Evolutionary conservation across 2,113 vertebrate species (phyloP).

Genomic region (Tachysurus vachellii): DNA sequence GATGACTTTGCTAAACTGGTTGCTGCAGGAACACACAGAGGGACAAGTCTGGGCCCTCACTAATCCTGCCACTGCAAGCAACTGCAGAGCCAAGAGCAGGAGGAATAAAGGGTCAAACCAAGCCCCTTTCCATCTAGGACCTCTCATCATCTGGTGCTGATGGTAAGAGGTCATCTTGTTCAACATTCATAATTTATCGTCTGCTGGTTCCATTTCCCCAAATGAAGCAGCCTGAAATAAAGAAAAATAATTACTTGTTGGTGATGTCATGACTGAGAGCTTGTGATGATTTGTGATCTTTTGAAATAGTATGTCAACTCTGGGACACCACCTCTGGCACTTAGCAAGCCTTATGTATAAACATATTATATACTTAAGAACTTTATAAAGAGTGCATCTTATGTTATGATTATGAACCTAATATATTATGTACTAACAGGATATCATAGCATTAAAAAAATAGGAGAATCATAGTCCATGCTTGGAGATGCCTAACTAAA

Average conservation of each 20-base stretch:
- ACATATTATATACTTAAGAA: background rate
- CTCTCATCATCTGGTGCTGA: slow-evolving; percentile 99
- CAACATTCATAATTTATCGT: slow-evolving; percentile 99
- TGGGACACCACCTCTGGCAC: no score
- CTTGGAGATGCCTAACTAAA: background rate
- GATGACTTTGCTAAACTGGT: slow-evolving; percentile 80
- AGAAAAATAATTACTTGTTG: slow-evolving; percentile 39
- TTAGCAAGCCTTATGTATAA: background rate
- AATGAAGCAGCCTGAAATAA: slow-evolving; percentile 70
- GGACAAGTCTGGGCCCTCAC: slow-evolving; percentile 79
- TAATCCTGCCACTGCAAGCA: slow-evolving; percentile 93
- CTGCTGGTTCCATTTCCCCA: slow-evolving; percentile 77
- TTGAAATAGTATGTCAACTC: background rate
- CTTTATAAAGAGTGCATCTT: background rate
- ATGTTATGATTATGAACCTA: background rate
- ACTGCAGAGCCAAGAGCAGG: slow-evolving; percentile 95
- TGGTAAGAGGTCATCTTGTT: slow-evolving; percentile 99
- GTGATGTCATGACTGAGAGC: background rate
- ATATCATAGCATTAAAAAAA: background rate
- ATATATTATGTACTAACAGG: background rate
- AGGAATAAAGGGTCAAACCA: slow-evolving; percentile 97
- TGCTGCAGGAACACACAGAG: slow-evolving; percentile 77
- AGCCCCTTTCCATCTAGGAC: slow-evolving; percentile 99
- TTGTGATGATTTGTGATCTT: background rate
- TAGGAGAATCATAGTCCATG: background rate